phyloP scores from a whole-genome alignment of 2,113 vertebrate species.

The Lathamus discolor region DNA sequence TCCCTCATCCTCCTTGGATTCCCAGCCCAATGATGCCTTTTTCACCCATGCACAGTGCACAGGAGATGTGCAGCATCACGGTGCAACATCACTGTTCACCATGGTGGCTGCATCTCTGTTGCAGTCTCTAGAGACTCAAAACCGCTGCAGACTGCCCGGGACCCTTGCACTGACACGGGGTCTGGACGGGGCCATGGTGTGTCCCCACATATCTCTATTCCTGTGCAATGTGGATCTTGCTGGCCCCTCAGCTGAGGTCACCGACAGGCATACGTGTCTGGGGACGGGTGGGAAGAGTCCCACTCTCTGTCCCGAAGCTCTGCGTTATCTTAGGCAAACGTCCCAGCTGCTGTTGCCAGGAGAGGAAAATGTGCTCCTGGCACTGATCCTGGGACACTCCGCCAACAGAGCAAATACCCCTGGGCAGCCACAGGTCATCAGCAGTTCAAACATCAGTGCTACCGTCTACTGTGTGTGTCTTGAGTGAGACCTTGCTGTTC shows the following conservation, averaged over 20 bases:
- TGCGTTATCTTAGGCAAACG: fast-evolving
- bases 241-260: neutral
- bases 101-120: neutral
- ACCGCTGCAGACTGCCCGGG: neutral
- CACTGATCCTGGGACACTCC: fast-evolving
- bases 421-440: fast-evolving
- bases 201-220: neutral
- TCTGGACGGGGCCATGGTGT: fast-evolving
- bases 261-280: neutral
- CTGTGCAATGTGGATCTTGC: neutral
- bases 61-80: neutral
- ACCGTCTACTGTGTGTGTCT: fast-evolving
- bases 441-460: neutral
- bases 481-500: neutral
- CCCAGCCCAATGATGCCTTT: neutral
- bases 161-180: neutral
- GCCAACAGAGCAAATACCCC: neutral
- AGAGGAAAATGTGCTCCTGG: neutral
- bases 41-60: neutral
- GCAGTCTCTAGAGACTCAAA: neutral
- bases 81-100: neutral
- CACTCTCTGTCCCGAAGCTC: neutral
- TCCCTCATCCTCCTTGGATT: neutral
- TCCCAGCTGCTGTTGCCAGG: neutral
- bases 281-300: neutral